Base-by-base conservation (phyloP, 2,888 invertebrate genomes). In the Chloromyia formosa region DNA sequence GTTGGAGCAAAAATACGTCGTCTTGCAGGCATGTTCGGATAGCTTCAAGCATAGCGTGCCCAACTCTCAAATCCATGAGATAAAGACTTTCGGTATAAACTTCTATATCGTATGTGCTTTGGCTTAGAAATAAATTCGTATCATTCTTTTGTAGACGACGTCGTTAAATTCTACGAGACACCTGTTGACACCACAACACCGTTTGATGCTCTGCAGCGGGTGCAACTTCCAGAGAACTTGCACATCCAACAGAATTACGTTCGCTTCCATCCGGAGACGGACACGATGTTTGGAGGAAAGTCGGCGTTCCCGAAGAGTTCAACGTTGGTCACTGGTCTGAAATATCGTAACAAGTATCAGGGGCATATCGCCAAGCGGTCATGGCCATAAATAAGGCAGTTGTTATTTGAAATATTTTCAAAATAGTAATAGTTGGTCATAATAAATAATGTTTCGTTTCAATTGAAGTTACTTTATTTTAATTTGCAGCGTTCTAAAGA, bases 271-370 rank as follows among this genome's bases (percentile, higher is more conserved):
- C 94, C 96, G 78, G 92, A 92, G 18, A 91, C 90, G 0, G 93
- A 93, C 81, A 89, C 89, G 0, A 86, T 87, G 83, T 93, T 94
- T 82, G 87, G 88, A 77, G 97, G 97, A 9, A 84, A 90, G 79
- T 91, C 94, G 27, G 97, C 95, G 0, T 97, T 92, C 83, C 95
- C 96, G 0, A 90, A 91, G 81, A 92, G 92, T 81, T 94, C 95
- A 1, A 95, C 94, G 0, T 85, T 95, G 73, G 94, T 97, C 0
- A 90, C 94, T 0, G 94, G 96, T 40, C 83, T 97, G 1, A 94
- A 93, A 82, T 88, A 92, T 78, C 92, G 90, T 79, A 91, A 92
- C 81, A 96, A 94, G 84, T 97, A 95, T 83, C 88, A 88, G 78
- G 93, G 93, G 0, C 89, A 90, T 81, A 84, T 84, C 75, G 92